Evolutionary conservation across 2,888 invertebrate species (phyloP).

Genomic region (Cheiracanthium punctorium): DNA sequence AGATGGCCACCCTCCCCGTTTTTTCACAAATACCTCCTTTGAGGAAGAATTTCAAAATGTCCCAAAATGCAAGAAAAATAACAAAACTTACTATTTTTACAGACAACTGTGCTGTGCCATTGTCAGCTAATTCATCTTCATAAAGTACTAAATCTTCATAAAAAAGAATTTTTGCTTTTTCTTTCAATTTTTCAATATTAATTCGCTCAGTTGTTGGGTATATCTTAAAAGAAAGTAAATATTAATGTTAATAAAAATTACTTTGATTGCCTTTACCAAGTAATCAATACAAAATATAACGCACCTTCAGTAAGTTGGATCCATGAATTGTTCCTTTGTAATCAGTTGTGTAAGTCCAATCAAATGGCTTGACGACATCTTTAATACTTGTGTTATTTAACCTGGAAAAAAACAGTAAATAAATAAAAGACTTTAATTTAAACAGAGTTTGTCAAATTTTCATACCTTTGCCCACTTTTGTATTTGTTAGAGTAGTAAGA

Average conservation of each 20-base stretch:
- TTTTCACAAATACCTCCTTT: no score
- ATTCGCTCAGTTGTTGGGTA: constrained; percentile 85
- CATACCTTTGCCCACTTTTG: no score
- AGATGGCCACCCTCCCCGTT: no score
- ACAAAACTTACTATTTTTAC: constrained; percentile 88
- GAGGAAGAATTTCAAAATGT: no score
- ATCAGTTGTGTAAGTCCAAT: constrained; percentile 97
- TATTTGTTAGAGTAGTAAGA: no score
- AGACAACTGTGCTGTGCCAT: constrained; percentile 92
- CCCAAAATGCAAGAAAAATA: background rate
- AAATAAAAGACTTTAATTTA: no score
- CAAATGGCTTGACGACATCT: constrained; percentile 90
- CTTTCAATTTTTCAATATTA: constrained; percentile 90
- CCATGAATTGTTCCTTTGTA: constrained; percentile 84
- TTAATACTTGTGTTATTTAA: constrained; percentile 80
- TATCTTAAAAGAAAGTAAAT: constrained; percentile 77
- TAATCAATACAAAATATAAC: background rate
- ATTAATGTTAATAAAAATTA: background rate
- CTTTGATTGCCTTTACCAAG: background rate
- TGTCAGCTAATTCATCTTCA: constrained; percentile 99
- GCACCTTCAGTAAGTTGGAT: constrained; percentile 29
- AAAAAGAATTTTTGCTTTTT: constrained; percentile 92
- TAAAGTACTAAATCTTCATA: constrained; percentile 94
- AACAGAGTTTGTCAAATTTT: no score
- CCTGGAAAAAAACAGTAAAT: constrained; percentile 79